These are phyloP conservation scores for Schizaphis graminum DNA, from an alignment of 2,888 invertebrate species.

Conservation along the genomic window DNA sequence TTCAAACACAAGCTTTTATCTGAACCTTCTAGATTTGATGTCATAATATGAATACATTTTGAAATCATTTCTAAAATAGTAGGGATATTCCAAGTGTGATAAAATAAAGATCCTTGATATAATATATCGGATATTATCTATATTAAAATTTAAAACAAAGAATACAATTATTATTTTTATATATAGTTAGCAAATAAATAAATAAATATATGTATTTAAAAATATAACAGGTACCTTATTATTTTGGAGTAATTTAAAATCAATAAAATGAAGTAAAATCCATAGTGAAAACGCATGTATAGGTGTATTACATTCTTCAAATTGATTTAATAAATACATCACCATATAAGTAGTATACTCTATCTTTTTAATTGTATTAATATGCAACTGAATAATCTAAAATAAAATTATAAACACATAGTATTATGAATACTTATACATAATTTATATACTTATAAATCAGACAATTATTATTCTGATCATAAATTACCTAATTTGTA, in stretches of 20 bases:
- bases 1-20: slow-evolving; percentile 13
- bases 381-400: slow-evolving; percentile 27
- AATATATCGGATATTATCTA: slow-evolving; percentile 37
- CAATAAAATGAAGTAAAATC: slow-evolving; percentile 48
- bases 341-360: slow-evolving; percentile 43
- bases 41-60: slow-evolving; percentile 38
- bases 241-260: slow-evolving; percentile 47
- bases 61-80: slow-evolving; percentile 50
- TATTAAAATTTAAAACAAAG: neutral
- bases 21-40: neutral
- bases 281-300: slow-evolving; percentile 49
- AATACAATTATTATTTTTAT: neutral
- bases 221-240: slow-evolving; percentile 16
- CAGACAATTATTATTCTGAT: too few relatives aligned
- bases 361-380: slow-evolving; percentile 46
- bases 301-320: slow-evolving; percentile 39
- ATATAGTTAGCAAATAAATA: neutral
- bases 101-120: neutral
- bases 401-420: neutral
- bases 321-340: slow-evolving; percentile 39
- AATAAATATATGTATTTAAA: neutral
- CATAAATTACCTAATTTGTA: too few relatives aligned
- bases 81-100: slow-evolving; percentile 24
- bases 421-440: neutral
- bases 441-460: too few relatives aligned